Evolutionary conservation across 2,888 invertebrate species (phyloP).

Genomic region (Troides aeacus): DNA sequence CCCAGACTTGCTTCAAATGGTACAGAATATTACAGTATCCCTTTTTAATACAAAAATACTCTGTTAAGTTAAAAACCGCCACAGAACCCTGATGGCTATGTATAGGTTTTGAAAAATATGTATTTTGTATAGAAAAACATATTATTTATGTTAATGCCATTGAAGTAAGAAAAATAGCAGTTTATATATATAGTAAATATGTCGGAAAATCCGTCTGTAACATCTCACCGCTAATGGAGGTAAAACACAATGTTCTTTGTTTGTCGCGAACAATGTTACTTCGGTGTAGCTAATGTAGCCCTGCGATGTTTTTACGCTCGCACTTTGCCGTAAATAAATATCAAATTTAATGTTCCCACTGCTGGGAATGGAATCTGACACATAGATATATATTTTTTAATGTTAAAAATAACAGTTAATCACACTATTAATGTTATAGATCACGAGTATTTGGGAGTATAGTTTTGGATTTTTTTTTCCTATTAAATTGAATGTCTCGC

Average conservation of each 20-base stretch:
- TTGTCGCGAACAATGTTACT: not conserved
- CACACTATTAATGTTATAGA: too few species aligned
- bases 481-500: too few species aligned
- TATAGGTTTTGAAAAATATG: not conserved
- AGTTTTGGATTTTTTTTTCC: too few species aligned
- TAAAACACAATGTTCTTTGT: conserved; percentile 11
- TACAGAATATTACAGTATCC: too few species aligned
- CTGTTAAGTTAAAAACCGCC: too few species aligned
- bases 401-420: too few species aligned
- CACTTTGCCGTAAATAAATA: not conserved
- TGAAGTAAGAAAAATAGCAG: not conserved
- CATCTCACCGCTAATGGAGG: conserved; percentile 12
- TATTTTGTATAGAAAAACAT: not conserved
- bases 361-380: too few species aligned
- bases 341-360: too few species aligned
- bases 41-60: too few species aligned
- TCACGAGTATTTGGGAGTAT: too few species aligned
- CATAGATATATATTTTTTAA: too few species aligned
- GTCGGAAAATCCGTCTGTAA: not conserved
- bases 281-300: not conserved
- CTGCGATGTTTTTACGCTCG: not conserved
- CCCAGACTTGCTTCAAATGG: too few species aligned
- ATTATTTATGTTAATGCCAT: not conserved
- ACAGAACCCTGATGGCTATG: not conserved
- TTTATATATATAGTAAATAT: not conserved